Conservation (phyloP, 2,113 vertebrate species). For the Macheiramphus alcinus region DNA sequence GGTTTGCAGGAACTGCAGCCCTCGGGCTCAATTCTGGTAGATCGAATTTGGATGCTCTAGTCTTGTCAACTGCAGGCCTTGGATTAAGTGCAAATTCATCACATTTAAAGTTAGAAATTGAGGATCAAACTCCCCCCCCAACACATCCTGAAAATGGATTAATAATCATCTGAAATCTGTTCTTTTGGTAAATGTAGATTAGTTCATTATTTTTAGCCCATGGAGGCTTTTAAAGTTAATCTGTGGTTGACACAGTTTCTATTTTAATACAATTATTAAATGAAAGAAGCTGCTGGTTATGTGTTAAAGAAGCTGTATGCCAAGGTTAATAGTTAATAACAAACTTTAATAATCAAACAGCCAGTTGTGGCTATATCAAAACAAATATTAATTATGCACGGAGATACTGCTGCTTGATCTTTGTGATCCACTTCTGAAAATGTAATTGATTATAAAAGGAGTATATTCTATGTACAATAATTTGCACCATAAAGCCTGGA, state of each 20-base stretch:
- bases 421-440: background rate
- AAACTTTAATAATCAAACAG: background rate
- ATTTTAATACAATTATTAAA: conserved; percentile 2
- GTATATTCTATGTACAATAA: background rate
- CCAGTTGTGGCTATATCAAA: background rate
- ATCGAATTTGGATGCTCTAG: rapidly evolving
- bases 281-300: background rate
- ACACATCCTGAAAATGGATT: background rate
- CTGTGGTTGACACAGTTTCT: conserved; percentile 55
- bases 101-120: background rate
- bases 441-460: background rate
- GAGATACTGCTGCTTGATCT: background rate
- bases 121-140: background rate
- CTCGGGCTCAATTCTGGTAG: background rate
- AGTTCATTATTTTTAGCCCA: conserved; percentile 49
- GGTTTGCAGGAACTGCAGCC: background rate
- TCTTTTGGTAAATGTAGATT: background rate
- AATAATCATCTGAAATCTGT: background rate
- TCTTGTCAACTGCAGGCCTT: background rate
- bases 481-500: background rate
- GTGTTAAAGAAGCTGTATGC: background rate
- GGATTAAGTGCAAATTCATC: background rate
- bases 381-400: background rate
- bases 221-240: conserved; percentile 33
- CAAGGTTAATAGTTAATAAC: conserved; percentile 1